phyloP scores from a whole-genome alignment of 2,797 vertebrate genomes.

The Tachyglossus aculeatus region DNA sequence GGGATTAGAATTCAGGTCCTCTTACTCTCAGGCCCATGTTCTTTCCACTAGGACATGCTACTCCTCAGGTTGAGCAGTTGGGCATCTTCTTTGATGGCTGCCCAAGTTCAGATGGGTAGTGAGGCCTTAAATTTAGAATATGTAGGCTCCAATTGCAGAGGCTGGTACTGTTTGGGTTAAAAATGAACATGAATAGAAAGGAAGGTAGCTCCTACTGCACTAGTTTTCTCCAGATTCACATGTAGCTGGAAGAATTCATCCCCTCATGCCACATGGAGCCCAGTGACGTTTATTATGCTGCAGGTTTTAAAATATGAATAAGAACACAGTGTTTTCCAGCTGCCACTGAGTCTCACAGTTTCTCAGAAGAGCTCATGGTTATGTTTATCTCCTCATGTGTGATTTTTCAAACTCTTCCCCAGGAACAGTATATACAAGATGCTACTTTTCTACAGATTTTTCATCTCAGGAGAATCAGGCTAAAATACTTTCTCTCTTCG shows the following conservation, averaged over 20 bases:
- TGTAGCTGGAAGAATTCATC: conserved; percentile 43
- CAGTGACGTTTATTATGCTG: conserved; percentile 12
- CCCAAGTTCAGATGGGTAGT: too few relatives aligned
- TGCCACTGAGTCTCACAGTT: conserved; percentile 33
- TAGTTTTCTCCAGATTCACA: too few relatives aligned
- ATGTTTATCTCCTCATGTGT: conserved; percentile 18
- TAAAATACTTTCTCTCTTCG: conserved; percentile 41
- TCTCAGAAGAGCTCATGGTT: conserved; percentile 49
- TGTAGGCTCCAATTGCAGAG: too few relatives aligned
- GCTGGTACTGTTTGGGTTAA: too few relatives aligned
- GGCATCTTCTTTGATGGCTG: too few relatives aligned
- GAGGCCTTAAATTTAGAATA: too few relatives aligned
- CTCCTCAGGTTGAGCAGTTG: too few relatives aligned
- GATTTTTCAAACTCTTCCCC: conserved; percentile 46
- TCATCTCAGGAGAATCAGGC: conserved; percentile 50
- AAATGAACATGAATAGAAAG: too few relatives aligned
- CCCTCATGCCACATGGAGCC: conserved; percentile 53
- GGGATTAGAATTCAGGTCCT: too few relatives aligned
- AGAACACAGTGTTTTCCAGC: conserved; percentile 54
- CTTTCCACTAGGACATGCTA: too few relatives aligned
- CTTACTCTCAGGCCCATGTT: too few relatives aligned
- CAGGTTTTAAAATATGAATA: conserved; percentile 41
- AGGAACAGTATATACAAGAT: conserved; percentile 39
- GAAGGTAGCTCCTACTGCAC: too few relatives aligned
- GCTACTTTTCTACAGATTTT: conserved; percentile 37